Base-by-base conservation (phyloP, 2,797 vertebrate species). In the Pachyuromys duprasi region DNA sequence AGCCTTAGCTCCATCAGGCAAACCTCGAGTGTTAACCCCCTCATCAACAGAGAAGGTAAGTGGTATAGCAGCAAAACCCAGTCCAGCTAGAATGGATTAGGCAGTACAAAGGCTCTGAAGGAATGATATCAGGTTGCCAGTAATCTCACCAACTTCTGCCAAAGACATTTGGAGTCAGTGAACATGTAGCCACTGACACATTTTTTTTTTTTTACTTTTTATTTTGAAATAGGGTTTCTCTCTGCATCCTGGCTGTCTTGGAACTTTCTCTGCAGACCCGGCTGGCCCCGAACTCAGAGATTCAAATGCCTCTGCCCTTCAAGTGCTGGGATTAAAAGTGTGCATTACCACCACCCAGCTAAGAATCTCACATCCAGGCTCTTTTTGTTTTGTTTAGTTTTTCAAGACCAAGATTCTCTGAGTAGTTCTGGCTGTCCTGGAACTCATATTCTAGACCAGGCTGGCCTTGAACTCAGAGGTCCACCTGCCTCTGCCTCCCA, bases 171-270 rank as follows among this genome's bases (percentile, higher is more conserved):
- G 5, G 62, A 28, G 57, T 22, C 69, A 2, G 72, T 26, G 6
- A 8, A 69, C n/a, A 15, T 17, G 3, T 7, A 36, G 53, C 49
- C 4, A 14, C n/a, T 1, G 3, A 14, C 2, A 26, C 17, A 8
- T 39, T 28, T 13, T 1, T 17, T 39, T 20, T 70, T n/a, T 72
- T 9, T 49, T 49, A 49, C 8, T 17, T 57, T 14, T 57, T 57
- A 14, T 57, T 57, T 57, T 57, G 55, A 57, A 17, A 57, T 15
- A 57, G 55, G 17, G 55, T 57, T 57, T 57, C 55, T 57, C 55
- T 57, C 55, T 18, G 17, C 17, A 57, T 4, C 55, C 55, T 57
- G 14, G 13, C 55, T 57, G 55, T 57, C 55, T 57, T 57, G 55
- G 55, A 57, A 57, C 13, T 57, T 18, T 15, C 55, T 57, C 55